A percentile compares a stretch with the other conserved stretches of the same genome.
These are phyloP conservation scores for Gavia stellata DNA, from an alignment of 2,113 vertebrate genomes.

Conservation along the genomic window DNA sequence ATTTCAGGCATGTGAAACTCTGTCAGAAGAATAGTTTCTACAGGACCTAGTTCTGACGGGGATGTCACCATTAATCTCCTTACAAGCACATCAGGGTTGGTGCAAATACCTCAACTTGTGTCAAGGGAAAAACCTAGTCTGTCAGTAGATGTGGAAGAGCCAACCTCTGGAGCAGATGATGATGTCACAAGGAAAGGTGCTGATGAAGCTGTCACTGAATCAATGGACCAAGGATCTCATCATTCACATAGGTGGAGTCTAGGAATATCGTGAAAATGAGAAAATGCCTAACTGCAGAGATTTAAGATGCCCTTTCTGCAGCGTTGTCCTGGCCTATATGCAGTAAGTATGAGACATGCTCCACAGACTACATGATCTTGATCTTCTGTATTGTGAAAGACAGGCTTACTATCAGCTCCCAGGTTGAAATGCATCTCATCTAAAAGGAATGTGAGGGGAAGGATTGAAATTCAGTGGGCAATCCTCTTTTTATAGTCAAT, in stretches of 20 bases:
- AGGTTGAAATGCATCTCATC: neutral
- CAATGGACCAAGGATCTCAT: neutral
- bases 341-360: neutral
- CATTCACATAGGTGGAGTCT: neutral
- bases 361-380: neutral
- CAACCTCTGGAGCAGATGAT: neutral
- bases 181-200: neutral
- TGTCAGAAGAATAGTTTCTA: neutral
- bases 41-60: neutral
- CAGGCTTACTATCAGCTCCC: neutral
- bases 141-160: neutral
- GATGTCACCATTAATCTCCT: neutral
- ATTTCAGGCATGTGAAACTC: neutral
- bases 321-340: neutral
- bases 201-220: neutral
- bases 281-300: neutral
- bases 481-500: neutral
- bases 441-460: neutral
- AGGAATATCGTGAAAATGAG: neutral
- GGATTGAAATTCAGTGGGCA: neutral
- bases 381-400: neutral
- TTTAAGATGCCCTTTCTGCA: neutral
- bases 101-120: neutral
- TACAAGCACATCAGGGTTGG: neutral
- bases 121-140: neutral